Conservation (phyloP, 1,140 invertebrate species). For the Phthorimaea operculella region DNA sequence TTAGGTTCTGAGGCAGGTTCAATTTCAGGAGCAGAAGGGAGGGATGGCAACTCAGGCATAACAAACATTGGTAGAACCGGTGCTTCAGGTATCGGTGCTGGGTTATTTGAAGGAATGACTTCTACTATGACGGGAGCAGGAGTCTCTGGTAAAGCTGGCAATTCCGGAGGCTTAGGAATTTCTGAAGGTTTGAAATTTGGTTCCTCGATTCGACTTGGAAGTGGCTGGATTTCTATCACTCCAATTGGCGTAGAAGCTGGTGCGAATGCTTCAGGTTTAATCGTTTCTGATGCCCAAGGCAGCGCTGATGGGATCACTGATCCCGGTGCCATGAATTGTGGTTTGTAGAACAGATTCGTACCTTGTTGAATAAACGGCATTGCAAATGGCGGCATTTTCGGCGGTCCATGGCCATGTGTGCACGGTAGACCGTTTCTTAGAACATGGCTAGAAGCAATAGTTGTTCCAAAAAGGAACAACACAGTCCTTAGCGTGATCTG, state of each 20-base stretch:
- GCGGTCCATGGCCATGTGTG: neutral
- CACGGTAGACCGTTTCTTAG: neutral
- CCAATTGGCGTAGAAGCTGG: too few relatives aligned
- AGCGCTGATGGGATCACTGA: neutral
- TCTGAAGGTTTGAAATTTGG: neutral
- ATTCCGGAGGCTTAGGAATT: slow-evolving; percentile 1
- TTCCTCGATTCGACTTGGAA: too few relatives aligned
- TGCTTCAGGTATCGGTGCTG: slow-evolving; percentile 1
- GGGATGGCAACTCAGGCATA: neutral
- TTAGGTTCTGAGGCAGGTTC: neutral
- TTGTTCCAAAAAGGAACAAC: slow-evolving; percentile 15
- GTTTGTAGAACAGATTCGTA: slow-evolving; percentile 28
- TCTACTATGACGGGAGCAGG: slow-evolving; percentile 10
- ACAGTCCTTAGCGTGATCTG: slow-evolving; percentile 5
- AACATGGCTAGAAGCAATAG: slow-evolving; percentile 1
- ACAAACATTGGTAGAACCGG: slow-evolving; percentile 2
- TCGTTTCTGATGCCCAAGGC: neutral
- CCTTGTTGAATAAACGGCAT: slow-evolving; percentile 14
- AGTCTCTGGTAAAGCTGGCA: slow-evolving; percentile 2
- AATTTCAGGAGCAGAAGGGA: neutral
- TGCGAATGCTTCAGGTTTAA: neutral
- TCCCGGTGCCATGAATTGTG: slow-evolving; percentile 17
- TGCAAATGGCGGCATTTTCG: neutral
- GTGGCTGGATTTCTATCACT: too few relatives aligned
- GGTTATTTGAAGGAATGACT: slow-evolving; percentile 2